Conservation (phyloP, 2,888 invertebrate genomes). For the Cantharis rufa region DNA sequence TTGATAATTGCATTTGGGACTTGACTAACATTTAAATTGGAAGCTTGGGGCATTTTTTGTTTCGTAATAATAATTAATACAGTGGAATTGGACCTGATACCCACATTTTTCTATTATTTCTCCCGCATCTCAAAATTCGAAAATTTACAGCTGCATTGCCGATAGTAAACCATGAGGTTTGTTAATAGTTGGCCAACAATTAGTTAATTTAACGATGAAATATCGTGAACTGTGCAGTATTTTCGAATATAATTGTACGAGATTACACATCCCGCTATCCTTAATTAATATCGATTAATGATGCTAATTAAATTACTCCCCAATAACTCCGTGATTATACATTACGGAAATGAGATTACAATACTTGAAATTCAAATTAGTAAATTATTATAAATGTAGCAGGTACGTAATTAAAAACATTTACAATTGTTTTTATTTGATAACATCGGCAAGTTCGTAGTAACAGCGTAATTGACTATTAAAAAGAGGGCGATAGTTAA, state of each 20-base stretch:
- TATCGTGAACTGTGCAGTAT: neutral
- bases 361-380: neutral
- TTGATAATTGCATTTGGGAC: neutral
- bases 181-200: neutral
- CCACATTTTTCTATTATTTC: neutral
- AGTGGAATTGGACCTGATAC: neutral
- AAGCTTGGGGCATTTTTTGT: neutral
- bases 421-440: neutral
- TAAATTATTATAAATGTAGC: neutral
- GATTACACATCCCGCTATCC: neutral
- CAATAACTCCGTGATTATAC: neutral
- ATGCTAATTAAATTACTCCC: neutral
- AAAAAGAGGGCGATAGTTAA: conserved; percentile 1
- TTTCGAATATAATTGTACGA: neutral
- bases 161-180: neutral
- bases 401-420: neutral
- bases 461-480: neutral
- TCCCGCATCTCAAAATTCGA: neutral
- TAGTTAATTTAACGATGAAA: neutral
- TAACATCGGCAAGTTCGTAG: neutral
- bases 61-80: neutral
- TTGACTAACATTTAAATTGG: neutral
- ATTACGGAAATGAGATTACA: neutral
- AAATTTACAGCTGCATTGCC: too few relatives aligned
- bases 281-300: neutral